Evolutionary conservation across 2,888 invertebrate species (phyloP).

Genomic region (Orthosia cruda): DNA sequence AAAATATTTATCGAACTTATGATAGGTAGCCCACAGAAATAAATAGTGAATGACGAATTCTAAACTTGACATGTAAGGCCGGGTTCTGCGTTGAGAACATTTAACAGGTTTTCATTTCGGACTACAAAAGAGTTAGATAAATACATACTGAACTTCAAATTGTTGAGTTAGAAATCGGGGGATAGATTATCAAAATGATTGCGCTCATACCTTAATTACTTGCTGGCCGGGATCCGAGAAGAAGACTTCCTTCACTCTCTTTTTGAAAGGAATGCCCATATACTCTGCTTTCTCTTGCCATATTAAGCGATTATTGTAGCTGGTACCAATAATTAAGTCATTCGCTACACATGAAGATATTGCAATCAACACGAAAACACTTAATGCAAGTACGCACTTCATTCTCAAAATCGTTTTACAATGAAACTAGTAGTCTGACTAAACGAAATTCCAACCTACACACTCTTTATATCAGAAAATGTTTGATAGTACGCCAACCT

Average conservation of each 20-base stretch:
- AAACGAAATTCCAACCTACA: conserved; percentile 5
- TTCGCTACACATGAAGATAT: conserved; percentile 74
- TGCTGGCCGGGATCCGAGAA: conserved; percentile 80
- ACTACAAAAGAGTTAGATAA: no score
- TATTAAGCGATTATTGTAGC: conserved; percentile 75
- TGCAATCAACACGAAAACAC: conserved; percentile 71
- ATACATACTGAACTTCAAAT: no score
- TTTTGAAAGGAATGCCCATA: conserved; percentile 81
- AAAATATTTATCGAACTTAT: no score
- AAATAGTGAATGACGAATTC: no score
- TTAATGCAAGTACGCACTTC: conserved; percentile 75
- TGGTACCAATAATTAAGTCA: conserved; percentile 82
- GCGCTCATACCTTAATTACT: conserved; percentile 63
- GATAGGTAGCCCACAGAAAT: not conserved
- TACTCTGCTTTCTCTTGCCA: conserved; percentile 84
- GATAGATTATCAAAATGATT: not conserved
- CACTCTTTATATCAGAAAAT: conserved; percentile 10
- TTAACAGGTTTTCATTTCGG: no score
- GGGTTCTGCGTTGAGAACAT: no score
- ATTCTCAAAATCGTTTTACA: conserved; percentile 63
- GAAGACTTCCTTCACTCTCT: conserved; percentile 84
- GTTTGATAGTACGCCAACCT: conserved; percentile 9
- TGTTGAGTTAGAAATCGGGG: no score
- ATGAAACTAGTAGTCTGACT: not conserved
- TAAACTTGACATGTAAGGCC: no score